Conservation (phyloP, 2,797 vertebrate genomes). For the Xiphorhynchus erythropygius region DNA sequence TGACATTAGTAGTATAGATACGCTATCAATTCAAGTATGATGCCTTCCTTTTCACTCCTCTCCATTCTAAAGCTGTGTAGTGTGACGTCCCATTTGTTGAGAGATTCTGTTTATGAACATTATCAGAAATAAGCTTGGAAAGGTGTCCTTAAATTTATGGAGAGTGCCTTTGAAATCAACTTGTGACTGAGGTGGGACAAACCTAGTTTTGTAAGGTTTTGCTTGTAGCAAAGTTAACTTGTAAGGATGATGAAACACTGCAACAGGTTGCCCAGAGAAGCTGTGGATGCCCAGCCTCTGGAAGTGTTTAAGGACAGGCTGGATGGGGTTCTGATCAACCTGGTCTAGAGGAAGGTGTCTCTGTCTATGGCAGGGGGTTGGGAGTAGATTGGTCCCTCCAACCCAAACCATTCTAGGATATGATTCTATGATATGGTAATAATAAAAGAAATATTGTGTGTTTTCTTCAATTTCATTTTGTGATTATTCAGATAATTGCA, state of each 20-base stretch:
- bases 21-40: background rate
- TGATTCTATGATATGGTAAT: background rate
- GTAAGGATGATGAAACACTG: background rate
- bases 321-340: background rate
- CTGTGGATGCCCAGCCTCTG: background rate
- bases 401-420: background rate
- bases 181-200: background rate
- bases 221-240: conserved; percentile 28
- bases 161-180: background rate
- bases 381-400: background rate
- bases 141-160: background rate
- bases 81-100: background rate
- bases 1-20: background rate
- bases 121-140: background rate
- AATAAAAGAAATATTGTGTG: conserved; percentile 31
- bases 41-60: background rate
- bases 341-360: no score
- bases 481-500: conserved; percentile 40
- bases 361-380: background rate
- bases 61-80: background rate
- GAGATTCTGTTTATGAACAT: background rate
- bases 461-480: background rate
- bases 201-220: background rate
- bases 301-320: background rate
- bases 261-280: background rate